phyloP scores from a whole-genome alignment of 2,797 vertebrate species.

The Sebastes taczanowskii region DNA sequence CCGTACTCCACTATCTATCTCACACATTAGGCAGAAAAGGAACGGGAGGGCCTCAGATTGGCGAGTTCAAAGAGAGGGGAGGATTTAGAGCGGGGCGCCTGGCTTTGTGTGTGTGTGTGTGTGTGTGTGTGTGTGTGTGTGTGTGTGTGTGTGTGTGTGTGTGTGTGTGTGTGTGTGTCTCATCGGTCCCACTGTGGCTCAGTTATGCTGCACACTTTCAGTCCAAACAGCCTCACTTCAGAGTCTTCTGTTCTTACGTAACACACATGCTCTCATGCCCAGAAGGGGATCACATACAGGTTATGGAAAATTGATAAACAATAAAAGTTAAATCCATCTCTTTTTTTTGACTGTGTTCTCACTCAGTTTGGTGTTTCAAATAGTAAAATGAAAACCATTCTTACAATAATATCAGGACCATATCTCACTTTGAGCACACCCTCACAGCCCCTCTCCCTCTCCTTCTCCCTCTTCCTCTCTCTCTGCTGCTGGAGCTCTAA shows the following conservation, averaged over 20 bases:
- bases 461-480: not conserved
- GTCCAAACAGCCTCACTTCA: conserved; percentile 25
- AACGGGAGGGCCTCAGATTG: conserved; percentile 23
- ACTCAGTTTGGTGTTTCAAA: not conserved
- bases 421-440: not conserved
- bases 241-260: conserved; percentile 31
- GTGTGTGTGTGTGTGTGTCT: not conserved
- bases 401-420: not conserved
- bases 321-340: not conserved
- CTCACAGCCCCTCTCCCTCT: not conserved
- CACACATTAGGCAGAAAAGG: conserved; percentile 26
- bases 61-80: conserved; percentile 47
- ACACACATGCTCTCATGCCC: not conserved
- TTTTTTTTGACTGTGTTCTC: not conserved
- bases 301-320: not conserved
- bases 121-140: too few species aligned
- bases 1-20: conserved; percentile 32
- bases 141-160: conserved; percentile 21
- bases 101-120: conserved; percentile 8
- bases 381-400: not conserved
- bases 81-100: conserved; percentile 30
- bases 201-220: conserved; percentile 29
- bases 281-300: not conserved
- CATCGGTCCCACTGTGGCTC: conserved; percentile 18
- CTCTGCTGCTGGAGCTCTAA: conserved; percentile 44